phyloP scores from a whole-genome alignment of 2,888 invertebrate species.

The Phania funesta region DNA sequence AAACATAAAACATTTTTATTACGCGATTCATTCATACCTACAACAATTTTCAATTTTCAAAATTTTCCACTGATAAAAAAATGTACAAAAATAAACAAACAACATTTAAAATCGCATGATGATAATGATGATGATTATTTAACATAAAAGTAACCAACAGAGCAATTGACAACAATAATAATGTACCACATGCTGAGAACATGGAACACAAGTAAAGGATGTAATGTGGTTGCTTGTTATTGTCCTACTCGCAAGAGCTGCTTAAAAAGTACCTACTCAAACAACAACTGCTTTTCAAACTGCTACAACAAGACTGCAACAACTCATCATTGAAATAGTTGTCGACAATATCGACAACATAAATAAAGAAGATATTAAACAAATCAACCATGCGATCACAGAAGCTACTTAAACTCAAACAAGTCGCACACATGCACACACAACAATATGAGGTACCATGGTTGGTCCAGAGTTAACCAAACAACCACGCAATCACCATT shows the following conservation, averaged over 20 bases:
- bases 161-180: constrained; percentile 67
- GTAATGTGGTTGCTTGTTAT: constrained; percentile 38
- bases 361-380: constrained; percentile 67
- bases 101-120: constrained; percentile 40
- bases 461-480: neutral
- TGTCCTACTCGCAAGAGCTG: neutral
- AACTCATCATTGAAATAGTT: constrained; percentile 52
- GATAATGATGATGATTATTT: constrained; percentile 54
- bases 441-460: neutral
- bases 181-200: constrained; percentile 65
- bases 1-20: neutral
- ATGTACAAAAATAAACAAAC: neutral
- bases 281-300: constrained; percentile 17
- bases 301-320: constrained; percentile 24
- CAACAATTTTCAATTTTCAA: neutral
- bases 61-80: constrained; percentile 12
- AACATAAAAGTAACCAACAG: constrained; percentile 62
- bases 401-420: constrained; percentile 56
- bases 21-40: constrained; percentile 5
- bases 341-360: constrained; percentile 67
- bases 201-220: constrained; percentile 39
- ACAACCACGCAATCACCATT: constrained; percentile 34
- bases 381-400: constrained; percentile 64
- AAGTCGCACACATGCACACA: neutral
- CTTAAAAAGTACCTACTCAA: constrained; percentile 20